Evolutionary conservation across 2,113 vertebrate species (phyloP).

Genomic region (Merops nubicus): DNA sequence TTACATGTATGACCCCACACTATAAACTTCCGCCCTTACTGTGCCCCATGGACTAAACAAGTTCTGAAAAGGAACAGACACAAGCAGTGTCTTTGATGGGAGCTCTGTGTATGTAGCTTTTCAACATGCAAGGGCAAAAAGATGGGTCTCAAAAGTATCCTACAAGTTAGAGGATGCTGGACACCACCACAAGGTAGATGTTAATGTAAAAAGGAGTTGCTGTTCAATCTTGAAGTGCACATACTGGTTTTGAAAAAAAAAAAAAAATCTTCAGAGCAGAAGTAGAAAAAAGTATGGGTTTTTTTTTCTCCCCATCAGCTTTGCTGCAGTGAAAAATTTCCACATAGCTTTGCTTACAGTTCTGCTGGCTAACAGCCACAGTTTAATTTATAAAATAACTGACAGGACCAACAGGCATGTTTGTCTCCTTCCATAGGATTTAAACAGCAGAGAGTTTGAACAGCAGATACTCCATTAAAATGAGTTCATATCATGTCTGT

Average conservation of each 20-base stretch:
- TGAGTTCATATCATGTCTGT: background rate
- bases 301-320: background rate
- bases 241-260: background rate
- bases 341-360: background rate
- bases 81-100: background rate
- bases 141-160: background rate
- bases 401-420: background rate
- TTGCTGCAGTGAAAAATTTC: slow-evolving; percentile 28
- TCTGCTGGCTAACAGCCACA: background rate
- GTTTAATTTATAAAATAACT: background rate
- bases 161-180: background rate
- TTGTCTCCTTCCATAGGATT: background rate
- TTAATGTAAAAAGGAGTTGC: background rate
- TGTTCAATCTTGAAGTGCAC: background rate
- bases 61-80: background rate
- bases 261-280: background rate
- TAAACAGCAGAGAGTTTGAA: background rate
- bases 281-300: background rate
- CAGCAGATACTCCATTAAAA: background rate
- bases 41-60: fast-evolving
- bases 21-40: background rate
- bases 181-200: background rate
- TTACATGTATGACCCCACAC: background rate
- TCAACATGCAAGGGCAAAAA: background rate
- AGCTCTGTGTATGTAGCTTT: background rate